Base-by-base conservation (phyloP, 2,797 vertebrate species). In the Spinibarbus caldwelli region DNA sequence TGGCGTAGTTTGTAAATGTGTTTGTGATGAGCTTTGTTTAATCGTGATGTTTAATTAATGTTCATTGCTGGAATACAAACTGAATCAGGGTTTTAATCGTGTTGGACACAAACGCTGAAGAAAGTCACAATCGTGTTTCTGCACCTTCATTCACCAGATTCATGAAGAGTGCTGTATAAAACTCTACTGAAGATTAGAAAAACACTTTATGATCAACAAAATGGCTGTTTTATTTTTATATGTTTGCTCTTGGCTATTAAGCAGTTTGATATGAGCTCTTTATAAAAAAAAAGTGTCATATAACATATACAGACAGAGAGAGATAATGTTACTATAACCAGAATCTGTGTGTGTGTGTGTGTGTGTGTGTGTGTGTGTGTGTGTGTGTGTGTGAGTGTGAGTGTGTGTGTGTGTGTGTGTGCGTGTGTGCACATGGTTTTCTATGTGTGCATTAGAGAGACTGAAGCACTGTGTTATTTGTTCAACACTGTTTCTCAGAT, bases 231-330 rank as follows among this genome's bases (percentile, higher is more conserved):
- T 54, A 36, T 57, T 57, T 76, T 38, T 77, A n/a, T 77, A n/a
- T 38, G 21, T 77, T 36, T 76, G 3, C 15, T 77, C 3, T n/a
- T 15, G 43, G 5, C 19, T 29, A 2, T 49, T 7, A 76, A 14
- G 47, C 31, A 23, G 73, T 76, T 76, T 76, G 19, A 52, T 73
- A 34, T 54, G 31, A n/a, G 10, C 72, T 23, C 72, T 57, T 54
- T 52, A 36, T 76, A 52, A 36, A 23, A 64, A 23, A 64, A 73
- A 47, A 21, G 49, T 57, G 31, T 77, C 73, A 54, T n/a, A 54
- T 21, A 19, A 47, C 12, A 10, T 3, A 66, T 8, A 36, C 2
- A 64, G 12, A 62, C 4, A 5, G 5, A 52, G 47, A 54, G 21
- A 77, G 21, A 76, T 54, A 23, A 36, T 36, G 29, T 19, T 14